Conservation (phyloP, 2,888 invertebrate genomes). For the Ernsta delagoae region DNA sequence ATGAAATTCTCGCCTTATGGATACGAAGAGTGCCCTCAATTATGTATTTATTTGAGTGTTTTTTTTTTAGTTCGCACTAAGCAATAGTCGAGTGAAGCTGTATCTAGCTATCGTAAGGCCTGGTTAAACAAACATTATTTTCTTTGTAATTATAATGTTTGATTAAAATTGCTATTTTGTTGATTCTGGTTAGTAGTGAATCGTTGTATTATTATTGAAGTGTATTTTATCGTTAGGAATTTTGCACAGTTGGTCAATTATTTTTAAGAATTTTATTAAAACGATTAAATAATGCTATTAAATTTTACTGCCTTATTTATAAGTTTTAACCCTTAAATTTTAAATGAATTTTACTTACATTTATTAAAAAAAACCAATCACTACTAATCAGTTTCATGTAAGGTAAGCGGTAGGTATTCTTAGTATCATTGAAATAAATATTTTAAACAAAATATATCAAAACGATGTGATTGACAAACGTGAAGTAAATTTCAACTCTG, state of each 20-base stretch:
- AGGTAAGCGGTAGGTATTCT: not conserved
- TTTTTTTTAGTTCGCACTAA: conserved; percentile 7
- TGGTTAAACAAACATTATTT: not conserved
- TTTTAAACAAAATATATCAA: not conserved
- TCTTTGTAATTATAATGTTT: not conserved
- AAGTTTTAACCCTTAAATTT: conserved; percentile 1
- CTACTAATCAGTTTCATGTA: conserved; percentile 8
- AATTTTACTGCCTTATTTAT: not conserved
- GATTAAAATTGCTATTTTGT: not conserved
- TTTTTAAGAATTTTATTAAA: not conserved
- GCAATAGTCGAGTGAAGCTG: not conserved
- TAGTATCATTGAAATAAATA: not conserved
- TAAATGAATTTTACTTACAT: not conserved
- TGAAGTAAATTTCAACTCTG: not conserved
- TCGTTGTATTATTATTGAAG: not conserved
- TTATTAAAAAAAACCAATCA: not conserved
- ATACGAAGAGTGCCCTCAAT: not conserved
- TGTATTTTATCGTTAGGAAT: not conserved
- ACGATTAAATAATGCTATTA: not conserved
- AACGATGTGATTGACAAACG: too few relatives aligned
- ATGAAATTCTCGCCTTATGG: conserved; percentile 57
- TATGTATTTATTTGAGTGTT: conserved; percentile 8
- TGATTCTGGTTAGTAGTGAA: conserved; percentile 18
- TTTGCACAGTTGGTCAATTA: conserved; percentile 5
- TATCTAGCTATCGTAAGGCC: conserved; percentile 3